These are phyloP conservation scores for Indri indri DNA, from an alignment of 2,113 vertebrate species.

Conservation along the genomic window DNA sequence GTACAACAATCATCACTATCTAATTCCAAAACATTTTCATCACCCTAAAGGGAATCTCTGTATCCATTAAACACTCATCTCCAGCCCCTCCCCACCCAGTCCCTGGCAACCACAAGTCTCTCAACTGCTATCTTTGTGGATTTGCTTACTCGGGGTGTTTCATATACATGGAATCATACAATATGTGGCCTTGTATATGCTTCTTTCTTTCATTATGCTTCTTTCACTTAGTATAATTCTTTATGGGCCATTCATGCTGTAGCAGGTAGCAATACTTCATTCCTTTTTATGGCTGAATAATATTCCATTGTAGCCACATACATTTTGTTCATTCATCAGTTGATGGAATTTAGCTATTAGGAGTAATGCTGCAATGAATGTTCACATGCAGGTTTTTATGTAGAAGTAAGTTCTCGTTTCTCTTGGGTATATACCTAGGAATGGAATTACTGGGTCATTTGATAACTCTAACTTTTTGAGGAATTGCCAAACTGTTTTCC, in stretches of 20 bases:
- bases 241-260: background rate
- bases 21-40: conserved; percentile 28
- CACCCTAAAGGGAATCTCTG: background rate
- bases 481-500: background rate
- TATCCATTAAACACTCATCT: background rate
- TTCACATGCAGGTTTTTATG: background rate
- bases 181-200: background rate
- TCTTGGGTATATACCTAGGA: conserved; percentile 13
- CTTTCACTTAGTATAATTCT: conserved; percentile 3
- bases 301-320: background rate
- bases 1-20: background rate
- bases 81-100: background rate
- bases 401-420: conserved; percentile 12
- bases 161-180: background rate
- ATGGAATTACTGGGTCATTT: background rate
- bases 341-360: conserved; percentile 2
- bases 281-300: conserved; percentile 28
- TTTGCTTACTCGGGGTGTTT: background rate
- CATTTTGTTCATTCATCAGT: background rate
- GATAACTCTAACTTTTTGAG: background rate
- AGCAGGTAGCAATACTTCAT: background rate
- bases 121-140: background rate
- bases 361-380: conserved; percentile 16
- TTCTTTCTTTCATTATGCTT: background rate
- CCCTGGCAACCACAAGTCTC: background rate